Conservation (phyloP, 2,797 vertebrate species). For the Chromobotia macracanthus region DNA sequence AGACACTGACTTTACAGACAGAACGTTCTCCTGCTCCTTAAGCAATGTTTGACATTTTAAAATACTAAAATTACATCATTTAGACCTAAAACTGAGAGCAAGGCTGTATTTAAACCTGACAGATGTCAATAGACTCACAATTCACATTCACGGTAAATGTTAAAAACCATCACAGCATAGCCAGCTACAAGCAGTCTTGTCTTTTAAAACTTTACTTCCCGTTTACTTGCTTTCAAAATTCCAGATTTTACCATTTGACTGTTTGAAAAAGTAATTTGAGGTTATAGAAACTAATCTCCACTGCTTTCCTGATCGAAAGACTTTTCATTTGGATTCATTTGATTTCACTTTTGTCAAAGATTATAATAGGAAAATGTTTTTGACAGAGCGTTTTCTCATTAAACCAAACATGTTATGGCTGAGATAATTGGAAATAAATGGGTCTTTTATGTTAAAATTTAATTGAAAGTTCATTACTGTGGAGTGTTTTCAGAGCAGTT, state of each 20-base stretch:
- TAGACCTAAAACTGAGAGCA: neutral
- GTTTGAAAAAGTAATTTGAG: constrained; percentile 20
- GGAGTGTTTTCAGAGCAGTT: constrained; percentile 6
- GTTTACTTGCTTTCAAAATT: neutral
- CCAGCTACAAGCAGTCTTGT: neutral
- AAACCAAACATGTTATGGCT: constrained; percentile 32
- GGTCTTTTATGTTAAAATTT: constrained; percentile 31
- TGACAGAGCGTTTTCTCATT: constrained; percentile 50
- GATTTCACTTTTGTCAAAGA: constrained; percentile 27
- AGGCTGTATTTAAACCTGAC: constrained; percentile 16
- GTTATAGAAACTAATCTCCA: constrained; percentile 31
- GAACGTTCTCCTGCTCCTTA: neutral
- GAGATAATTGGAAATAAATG: constrained; percentile 46
- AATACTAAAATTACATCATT: neutral
- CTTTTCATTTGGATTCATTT: constrained; percentile 17
- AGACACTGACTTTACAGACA: neutral
- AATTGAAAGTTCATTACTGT: constrained; percentile 33
- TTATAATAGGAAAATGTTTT: constrained; percentile 38
- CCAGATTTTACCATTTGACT: neutral
- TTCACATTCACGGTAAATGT: constrained; percentile 12
- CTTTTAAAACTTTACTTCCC: neutral
- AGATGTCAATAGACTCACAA: neutral
- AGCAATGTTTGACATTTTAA: constrained; percentile 6
- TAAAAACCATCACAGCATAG: constrained; percentile 1
- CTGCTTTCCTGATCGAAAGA: neutral